These are phyloP conservation scores for Strigops habroptila DNA, from an alignment of 2,113 vertebrate species.

Conservation along the genomic window DNA sequence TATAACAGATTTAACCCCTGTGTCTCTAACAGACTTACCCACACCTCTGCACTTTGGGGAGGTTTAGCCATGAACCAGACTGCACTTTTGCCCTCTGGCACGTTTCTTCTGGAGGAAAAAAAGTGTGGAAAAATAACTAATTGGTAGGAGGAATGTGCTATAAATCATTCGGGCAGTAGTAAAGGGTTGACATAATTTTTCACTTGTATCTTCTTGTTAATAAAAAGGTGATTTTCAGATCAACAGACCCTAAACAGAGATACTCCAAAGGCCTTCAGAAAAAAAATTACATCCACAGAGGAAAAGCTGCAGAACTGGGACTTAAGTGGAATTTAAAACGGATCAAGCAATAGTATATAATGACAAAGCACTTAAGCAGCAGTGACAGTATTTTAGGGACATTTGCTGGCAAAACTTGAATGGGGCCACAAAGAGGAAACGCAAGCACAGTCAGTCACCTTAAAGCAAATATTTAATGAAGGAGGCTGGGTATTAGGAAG, in stretches of 20 bases:
- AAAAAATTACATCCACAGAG: not conserved
- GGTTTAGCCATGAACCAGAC: not conserved
- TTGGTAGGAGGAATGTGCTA: not conserved
- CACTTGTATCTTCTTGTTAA: not conserved
- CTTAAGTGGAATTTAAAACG: not conserved
- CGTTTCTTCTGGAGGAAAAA: not conserved
- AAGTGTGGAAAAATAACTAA: not conserved
- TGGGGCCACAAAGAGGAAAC: not conserved
- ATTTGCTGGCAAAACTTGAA: conserved; percentile 3
- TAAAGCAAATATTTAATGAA: conserved; percentile 10
- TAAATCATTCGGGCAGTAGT: not conserved
- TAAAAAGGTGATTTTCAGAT: conserved; percentile 6
- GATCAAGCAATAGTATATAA: not conserved
- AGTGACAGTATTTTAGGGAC: not conserved
- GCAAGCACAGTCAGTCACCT: not conserved
- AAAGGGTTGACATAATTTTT: not conserved
- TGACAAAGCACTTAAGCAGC: not conserved
- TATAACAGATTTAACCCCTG: not conserved
- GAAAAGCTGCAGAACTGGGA: not conserved
- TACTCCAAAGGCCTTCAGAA: not conserved
- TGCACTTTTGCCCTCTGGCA: not conserved
- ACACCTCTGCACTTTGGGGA: not conserved
- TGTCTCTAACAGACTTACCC: not conserved
- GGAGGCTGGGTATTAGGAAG: not conserved
- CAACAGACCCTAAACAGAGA: not conserved